Conservation (phyloP, 2,888 invertebrate species). For the Pterostichus madidus region DNA sequence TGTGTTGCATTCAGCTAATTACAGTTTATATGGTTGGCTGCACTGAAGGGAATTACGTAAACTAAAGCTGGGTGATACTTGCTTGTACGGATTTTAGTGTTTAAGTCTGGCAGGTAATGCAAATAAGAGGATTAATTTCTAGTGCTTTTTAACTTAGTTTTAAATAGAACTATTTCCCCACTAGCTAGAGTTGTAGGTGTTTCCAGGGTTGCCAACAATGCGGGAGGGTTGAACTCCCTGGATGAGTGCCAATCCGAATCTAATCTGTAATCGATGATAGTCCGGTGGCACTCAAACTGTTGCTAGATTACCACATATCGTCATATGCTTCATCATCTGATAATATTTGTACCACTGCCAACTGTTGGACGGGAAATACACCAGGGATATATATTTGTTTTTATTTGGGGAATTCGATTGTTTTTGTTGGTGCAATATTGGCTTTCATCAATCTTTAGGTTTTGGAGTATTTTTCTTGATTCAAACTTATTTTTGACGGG, state of each 20-base stretch:
- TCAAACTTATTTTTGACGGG: no score
- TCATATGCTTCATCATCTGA: no score
- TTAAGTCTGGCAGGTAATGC: not conserved
- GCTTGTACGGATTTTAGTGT: slow-evolving; percentile 11
- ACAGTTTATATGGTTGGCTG: slow-evolving; percentile 43
- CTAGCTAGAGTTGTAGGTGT: no score
- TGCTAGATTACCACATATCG: not conserved
- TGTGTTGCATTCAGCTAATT: slow-evolving; percentile 36
- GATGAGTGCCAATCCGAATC: slow-evolving; percentile 10
- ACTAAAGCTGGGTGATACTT: not conserved
- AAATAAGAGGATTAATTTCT: not conserved
- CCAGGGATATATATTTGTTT: not conserved
- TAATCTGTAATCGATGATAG: slow-evolving; percentile 36
- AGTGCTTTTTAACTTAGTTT: no score
- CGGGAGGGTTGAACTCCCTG: not conserved
- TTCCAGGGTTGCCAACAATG: not conserved
- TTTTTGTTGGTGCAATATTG: not conserved
- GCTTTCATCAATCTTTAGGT: no score
- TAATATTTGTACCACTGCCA: not conserved
- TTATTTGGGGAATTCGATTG: not conserved
- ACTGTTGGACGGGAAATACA: not conserved
- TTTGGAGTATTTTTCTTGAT: no score
- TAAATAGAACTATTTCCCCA: not conserved
- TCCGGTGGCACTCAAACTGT: not conserved
- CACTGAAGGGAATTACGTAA: slow-evolving; percentile 7